Percentiles rank a stretch among this genome's conserved stretches.
Conservation (phyloP, 2,113 vertebrate species). For the Tautogolabrus adspersus region DNA sequence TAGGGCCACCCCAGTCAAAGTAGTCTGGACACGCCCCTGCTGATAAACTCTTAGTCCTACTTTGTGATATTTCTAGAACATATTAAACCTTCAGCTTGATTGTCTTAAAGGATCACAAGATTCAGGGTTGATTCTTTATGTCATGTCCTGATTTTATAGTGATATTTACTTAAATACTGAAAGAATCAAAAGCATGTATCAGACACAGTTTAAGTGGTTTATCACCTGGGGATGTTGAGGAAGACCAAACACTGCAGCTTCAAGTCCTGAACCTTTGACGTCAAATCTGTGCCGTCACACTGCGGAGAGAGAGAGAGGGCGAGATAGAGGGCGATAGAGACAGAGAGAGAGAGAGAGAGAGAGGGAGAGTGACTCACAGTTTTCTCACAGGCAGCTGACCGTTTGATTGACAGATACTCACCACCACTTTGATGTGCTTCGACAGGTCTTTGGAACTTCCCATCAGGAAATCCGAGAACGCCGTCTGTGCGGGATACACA, state of each 20-base stretch:
- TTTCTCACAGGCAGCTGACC: background rate
- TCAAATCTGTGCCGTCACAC: conserved; percentile 93
- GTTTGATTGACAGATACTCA: conserved; percentile 75
- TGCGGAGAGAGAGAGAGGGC: conserved; percentile 57
- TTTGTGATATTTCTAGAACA: no score
- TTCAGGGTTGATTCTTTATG: no score
- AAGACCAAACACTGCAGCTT: conserved; percentile 96
- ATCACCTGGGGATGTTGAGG: conserved; percentile 92
- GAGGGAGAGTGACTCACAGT: background rate
- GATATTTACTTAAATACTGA: no score
- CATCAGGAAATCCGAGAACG: conserved; percentile 93
- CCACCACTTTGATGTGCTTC: conserved; percentile 93
- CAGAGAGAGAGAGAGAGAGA: background rate
- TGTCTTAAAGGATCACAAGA: no score
- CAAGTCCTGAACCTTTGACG: conserved; percentile 94
- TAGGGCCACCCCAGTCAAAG: no score
- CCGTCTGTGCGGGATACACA: conserved; percentile 84
- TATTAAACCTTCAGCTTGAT: no score
- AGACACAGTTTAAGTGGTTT: no score
- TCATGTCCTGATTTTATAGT: no score
- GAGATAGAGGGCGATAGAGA: background rate
- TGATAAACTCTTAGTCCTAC: no score
- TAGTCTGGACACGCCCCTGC: no score
- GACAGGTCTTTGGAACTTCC: conserved; percentile 95
- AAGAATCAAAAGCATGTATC: no score